Evolutionary conservation across 1,140 invertebrate species (phyloP), one percentile per base, ranked within the genome.

Genomic region (Macrostomum lignano): DNA sequence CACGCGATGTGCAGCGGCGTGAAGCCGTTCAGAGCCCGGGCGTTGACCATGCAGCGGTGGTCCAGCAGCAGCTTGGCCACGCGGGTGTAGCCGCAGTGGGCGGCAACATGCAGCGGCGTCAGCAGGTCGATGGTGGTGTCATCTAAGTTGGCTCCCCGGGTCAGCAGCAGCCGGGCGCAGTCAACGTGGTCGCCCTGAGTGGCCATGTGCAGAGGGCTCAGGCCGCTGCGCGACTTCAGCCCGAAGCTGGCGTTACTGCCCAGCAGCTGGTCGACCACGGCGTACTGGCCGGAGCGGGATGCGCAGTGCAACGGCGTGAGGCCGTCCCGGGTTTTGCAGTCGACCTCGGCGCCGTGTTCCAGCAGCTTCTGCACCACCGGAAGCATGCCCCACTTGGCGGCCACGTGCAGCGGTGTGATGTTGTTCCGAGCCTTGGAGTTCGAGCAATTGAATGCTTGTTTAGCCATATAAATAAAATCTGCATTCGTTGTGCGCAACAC

Each of bases 71-170:
- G 58, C 54, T 96, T 93, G 3, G 88, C 86, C 2, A 94, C 86
- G 40, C 50, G 47, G 3, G 82, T 84, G 55, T 96, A 86, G 1
- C 86, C 86, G 47, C 65, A 70, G 46, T 70, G 68, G 10, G 84
- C 81, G 9, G 88, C 84, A 2, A 98, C 91, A 52, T 98, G 91
- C 5, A 98, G 64, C 1, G 91, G 81, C 2, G 91, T 96, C 42
- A 98, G 63, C 58, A 93, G 96, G 60, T 98, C 91, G 10, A 93
- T 82, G 0, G 88, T 96, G 22, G 96, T 81, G 61, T 96, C 91
- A 63, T 98, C 86, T 2, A 98, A 84, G 1, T 81, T 79, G 10
- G 88, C 86, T 40, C 82, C 70, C 52, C 94, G 78, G 43, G 81
- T 79, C 3, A 98, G 66, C 2, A 98, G 65, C 38, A 93, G 79